Conservation (phyloP, 1,140 invertebrate species). For the Drosophila nasuta region DNA sequence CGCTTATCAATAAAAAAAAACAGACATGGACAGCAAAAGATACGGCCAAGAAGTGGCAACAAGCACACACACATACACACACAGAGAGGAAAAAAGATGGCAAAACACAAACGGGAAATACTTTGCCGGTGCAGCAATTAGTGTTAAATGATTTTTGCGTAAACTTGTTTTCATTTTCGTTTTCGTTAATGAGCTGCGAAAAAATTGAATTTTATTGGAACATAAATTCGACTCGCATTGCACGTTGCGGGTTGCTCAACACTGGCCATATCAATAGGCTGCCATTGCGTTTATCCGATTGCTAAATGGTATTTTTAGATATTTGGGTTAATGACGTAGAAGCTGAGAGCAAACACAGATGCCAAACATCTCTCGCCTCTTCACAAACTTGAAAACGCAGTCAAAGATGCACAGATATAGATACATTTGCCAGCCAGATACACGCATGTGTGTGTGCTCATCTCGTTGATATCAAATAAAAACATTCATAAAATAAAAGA, state of each 20-base stretch:
- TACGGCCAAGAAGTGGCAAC: not conserved
- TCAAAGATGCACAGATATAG: conserved; percentile 55
- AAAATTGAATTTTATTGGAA: conserved; percentile 25
- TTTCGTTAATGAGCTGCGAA: conserved; percentile 46
- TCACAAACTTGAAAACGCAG: conserved; percentile 53
- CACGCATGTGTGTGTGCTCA: conserved; percentile 32
- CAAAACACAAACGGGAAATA: conserved; percentile 7
- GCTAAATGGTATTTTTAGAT: conserved; percentile 76
- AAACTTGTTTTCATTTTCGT: conserved; percentile 1
- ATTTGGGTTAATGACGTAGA: conserved; percentile 79
- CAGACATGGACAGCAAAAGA: conserved; percentile 22
- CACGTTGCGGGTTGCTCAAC: conserved; percentile 18
- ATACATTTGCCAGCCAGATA: conserved; percentile 33
- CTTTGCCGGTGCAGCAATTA: conserved; percentile 20
- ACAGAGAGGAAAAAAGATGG: not conserved
- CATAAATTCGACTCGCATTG: conserved; percentile 6
- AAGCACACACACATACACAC: not conserved
- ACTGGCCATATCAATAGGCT: conserved; percentile 16
- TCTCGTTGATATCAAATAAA: conserved; percentile 55
- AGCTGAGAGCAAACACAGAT: conserved; percentile 60
- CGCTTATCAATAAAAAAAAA: conserved; percentile 48
- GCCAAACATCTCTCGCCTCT: conserved; percentile 37
- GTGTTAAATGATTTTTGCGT: conserved; percentile 17
- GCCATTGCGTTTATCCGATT: conserved; percentile 57
- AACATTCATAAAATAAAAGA: conserved; percentile 25